These are phyloP conservation scores for Eupeodes luniger DNA, from an alignment of 2,888 invertebrate genomes.

Conservation along the genomic window DNA sequence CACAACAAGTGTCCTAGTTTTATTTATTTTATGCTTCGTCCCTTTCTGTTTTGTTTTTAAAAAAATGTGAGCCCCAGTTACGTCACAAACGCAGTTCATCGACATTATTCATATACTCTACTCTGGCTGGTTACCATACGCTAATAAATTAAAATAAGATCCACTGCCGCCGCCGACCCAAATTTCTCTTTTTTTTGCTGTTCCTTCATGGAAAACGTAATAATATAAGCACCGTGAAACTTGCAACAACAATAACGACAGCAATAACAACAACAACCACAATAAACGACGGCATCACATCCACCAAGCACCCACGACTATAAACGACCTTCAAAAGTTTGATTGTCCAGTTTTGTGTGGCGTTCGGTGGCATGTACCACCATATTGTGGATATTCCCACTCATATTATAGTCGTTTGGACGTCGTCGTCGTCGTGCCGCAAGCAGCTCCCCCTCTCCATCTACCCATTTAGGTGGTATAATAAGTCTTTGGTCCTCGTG, in stretches of 20 bases:
- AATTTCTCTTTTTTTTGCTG: conserved; percentile 46
- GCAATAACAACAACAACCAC: background rate
- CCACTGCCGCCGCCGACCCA: conserved; percentile 69
- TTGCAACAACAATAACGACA: conserved; percentile 26
- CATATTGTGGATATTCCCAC: conserved; percentile 25
- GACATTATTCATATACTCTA: conserved; percentile 61
- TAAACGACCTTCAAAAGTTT: conserved; percentile 74
- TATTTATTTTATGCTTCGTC: conserved; percentile 64
- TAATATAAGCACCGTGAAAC: conserved; percentile 56
- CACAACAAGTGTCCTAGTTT: conserved; percentile 75
- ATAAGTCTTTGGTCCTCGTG: conserved; percentile 59
- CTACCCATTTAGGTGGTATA: conserved; percentile 63
- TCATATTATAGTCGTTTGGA: conserved; percentile 12
- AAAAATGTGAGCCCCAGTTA: conserved; percentile 48
- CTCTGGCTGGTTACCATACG: conserved; percentile 41
- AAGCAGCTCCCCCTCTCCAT: conserved; percentile 33
- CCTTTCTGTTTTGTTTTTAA: conserved; percentile 25
- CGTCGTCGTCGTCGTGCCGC: conserved; percentile 17
- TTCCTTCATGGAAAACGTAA: conserved; percentile 61
- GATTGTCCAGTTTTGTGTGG: conserved; percentile 72
- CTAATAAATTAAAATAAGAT: conserved; percentile 76
- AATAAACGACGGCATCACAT: conserved; percentile 18
- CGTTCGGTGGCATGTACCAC: conserved; percentile 33
- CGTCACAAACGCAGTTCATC: conserved; percentile 73
- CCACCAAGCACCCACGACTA: conserved; percentile 61